phyloP scores from a whole-genome alignment of 1,140 invertebrate genomes.

The Platyscapa corneri region DNA sequence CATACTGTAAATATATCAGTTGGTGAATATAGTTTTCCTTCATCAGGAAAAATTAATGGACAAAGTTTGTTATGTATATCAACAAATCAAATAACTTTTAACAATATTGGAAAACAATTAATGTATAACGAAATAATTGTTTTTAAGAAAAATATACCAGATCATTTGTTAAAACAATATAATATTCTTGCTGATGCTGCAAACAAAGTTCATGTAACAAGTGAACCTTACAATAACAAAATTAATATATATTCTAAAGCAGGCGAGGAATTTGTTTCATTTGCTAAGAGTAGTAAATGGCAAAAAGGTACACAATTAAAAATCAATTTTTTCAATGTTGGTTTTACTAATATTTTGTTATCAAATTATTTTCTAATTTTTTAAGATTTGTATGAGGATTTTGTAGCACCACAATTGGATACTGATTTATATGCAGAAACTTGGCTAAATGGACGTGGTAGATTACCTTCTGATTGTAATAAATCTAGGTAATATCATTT shows the following conservation, averaged over 20 bases:
- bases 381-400: constrained; percentile 87
- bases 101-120: constrained; percentile 83
- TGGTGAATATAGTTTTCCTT: constrained; percentile 83
- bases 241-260: constrained; percentile 76
- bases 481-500: constrained; percentile 59
- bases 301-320: constrained; percentile 77
- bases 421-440: constrained; percentile 86
- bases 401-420: constrained; percentile 84
- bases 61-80: constrained; percentile 92
- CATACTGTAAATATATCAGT: constrained; percentile 50
- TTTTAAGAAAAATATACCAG: constrained; percentile 78
- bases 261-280: constrained; percentile 81
- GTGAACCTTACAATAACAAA: constrained; percentile 79
- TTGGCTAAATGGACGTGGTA: constrained; percentile 89
- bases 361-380: constrained; percentile 48
- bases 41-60: constrained; percentile 82
- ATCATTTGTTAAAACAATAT: constrained; percentile 72
- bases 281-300: constrained; percentile 86
- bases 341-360: not conserved
- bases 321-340: not conserved
- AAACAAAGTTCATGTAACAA: constrained; percentile 76
- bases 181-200: constrained; percentile 79
- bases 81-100: constrained; percentile 78
- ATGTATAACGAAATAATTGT: constrained; percentile 85
- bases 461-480: constrained; percentile 81